Base-by-base conservation (phyloP, 64 coral and sea anemone genomes). In the Exaiptasia diaphana region DNA sequence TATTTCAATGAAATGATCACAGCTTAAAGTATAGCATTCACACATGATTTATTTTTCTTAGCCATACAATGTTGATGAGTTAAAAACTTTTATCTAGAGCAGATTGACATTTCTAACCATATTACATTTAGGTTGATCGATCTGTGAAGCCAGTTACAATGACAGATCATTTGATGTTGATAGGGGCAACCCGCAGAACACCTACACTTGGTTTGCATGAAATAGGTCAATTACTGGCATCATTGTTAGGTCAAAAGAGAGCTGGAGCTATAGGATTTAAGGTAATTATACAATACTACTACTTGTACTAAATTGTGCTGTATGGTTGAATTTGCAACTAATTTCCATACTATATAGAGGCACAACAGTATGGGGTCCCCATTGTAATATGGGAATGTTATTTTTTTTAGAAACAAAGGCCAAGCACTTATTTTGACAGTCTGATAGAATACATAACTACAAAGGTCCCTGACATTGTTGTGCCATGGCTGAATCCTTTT, bases 231-330 rank as follows among this genome's bases (percentile, higher is more conserved):
- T 34, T 70, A 36, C 17, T 35, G 28, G 35, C 60, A 68, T 73
- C 84, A 41, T 21, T 37, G 0, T 42, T 87, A 3, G 42, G 60
- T 31, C 56, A 46, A 0, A 74, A 24, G 24, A 67, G 34, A 11
- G 59, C 53, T 0, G 30, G 73, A 49, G 73, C 84, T 35, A 42
- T 87, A 21, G 84, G 72, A 38, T 87, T 87, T 10, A 87, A 78
- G 84, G 84, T 87, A 41, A 60, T 10, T 17, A 25, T 42, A 18
- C 34, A 52, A 10, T 52, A n/a, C n/a, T 52, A n/a, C 49, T 52
- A 52, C 49, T 12, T n/a, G 10, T 52, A 52, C n/a, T 52, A 52
- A 52, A 10, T 52, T 12, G 49, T n/a, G 10, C 49, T 12, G 49
- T 52, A 52, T 10, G 49, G 49, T 52, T 10, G 10, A 12, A 10